Conservation (phyloP, 35 echinoderm and acorn worm species). For the Chiridota heheva region DNA sequence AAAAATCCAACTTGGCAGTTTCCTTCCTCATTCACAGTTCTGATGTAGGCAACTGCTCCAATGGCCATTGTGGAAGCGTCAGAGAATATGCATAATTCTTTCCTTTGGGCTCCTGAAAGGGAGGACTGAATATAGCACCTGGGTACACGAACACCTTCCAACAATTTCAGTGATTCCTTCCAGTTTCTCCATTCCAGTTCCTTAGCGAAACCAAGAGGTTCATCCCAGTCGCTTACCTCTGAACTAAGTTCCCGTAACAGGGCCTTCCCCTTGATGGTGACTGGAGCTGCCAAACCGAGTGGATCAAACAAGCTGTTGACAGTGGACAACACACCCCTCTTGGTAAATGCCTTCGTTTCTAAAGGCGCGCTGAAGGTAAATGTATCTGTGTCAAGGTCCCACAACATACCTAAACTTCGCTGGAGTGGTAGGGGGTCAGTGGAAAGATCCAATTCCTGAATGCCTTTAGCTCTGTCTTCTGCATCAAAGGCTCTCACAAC, state of each 20-base stretch:
- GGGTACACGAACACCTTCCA: conserved; percentile 14
- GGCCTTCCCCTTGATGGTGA: conserved; percentile 25
- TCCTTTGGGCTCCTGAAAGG: neutral
- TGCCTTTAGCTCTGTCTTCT: conserved; percentile 43
- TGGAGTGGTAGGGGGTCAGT: conserved; percentile 29
- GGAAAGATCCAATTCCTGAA: conserved; percentile 40
- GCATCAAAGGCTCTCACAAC: conserved; percentile 44
- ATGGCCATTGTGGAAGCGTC: conserved; percentile 32
- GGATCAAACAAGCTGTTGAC: conserved; percentile 63
- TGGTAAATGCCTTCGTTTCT: conserved; percentile 35
- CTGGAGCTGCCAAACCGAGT: conserved; percentile 54
- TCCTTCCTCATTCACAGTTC: conserved; percentile 1
- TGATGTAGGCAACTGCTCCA: conserved; percentile 46
- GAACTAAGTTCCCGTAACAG: conserved; percentile 38
- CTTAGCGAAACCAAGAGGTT: conserved; percentile 20
- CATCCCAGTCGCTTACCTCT: conserved; percentile 44
- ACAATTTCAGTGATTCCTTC: neutral
- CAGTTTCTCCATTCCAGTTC: conserved; percentile 23
- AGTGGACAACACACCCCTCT: conserved; percentile 42
- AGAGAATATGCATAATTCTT: conserved; percentile 43
- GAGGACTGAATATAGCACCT: conserved; percentile 10
- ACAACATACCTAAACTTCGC: conserved; percentile 47
- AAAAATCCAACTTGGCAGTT: conserved; percentile 1
- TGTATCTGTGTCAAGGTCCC: conserved; percentile 37
- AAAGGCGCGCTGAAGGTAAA: conserved; percentile 44